Base-by-base conservation (phyloP, 2,797 vertebrate genomes). In the Amblyraja radiata region DNA sequence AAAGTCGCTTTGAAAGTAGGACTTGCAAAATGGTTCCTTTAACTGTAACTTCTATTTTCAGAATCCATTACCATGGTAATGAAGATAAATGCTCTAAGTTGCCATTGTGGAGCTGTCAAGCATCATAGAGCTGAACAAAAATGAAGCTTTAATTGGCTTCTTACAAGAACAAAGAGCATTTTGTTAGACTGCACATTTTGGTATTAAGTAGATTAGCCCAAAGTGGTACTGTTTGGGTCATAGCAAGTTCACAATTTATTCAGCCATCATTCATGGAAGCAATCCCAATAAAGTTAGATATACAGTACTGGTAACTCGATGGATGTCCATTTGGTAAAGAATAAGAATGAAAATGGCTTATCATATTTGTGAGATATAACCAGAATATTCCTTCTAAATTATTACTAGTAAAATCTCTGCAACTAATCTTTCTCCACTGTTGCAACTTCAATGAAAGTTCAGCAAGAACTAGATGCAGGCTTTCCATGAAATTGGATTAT, bases 91-190 rank as follows among this genome's bases (percentile, higher is more conserved):
- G 39, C 46, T 81, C 8, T 46, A 23, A 21, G 18, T 81, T 81
- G 39, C 39, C 39, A 81, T 81, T 81, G 80, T 81, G 39, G 80
- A 81, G 80, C 80, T 81, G 80, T 54, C 80, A 81, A 54, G 46
- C 80, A 86, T 61, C 58, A 86, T 65, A 63, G 14, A 86, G 58
- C n/a, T 36, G 5, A 28, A 13, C 58, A 86, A 86, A 86, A 65
- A 63, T 65, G 23, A 86, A 81, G 4, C 83, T 86, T 86, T 63
- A 86, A 86, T 86, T 86, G 83, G 28, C 4, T 86, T 86, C 58
- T 63, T 86, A 25, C 11, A 63, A 63, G 58, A 58, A 86, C 54
- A 86, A 86, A 63, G 58, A 63, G 61, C 83, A 86, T 32, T 84
- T 61, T 65, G 10, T 86, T 65, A 54, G 80, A 23, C 80, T 81